phyloP scores from a whole-genome alignment of 92 coral and sea anemone species.

The Heliopora coerulea region DNA sequence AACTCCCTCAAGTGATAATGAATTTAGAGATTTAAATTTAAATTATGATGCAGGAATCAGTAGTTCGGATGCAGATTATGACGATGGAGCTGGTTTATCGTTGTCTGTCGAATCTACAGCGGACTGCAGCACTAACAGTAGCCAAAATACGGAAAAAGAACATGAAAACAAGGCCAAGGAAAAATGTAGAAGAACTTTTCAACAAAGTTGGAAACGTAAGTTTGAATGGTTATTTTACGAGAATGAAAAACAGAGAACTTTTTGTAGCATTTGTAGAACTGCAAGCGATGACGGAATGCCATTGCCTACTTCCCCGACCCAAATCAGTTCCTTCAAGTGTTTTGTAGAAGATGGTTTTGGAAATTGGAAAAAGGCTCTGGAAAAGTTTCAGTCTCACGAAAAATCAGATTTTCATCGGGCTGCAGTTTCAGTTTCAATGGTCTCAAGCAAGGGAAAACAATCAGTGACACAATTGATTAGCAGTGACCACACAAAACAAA shows the following conservation, averaged over 20 bases:
- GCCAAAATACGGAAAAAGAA: slow-evolving; percentile 18
- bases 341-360: slow-evolving; percentile 51
- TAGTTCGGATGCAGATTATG: slow-evolving; percentile 19
- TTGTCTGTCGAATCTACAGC: neutral
- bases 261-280: slow-evolving; percentile 31
- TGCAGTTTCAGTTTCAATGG: slow-evolving; percentile 45
- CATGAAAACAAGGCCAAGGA: slow-evolving; percentile 27
- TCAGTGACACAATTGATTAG: slow-evolving; percentile 50
- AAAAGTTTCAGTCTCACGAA: slow-evolving; percentile 55
- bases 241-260: slow-evolving; percentile 33
- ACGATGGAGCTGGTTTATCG: slow-evolving; percentile 10
- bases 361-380: slow-evolving; percentile 59
- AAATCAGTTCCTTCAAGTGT: slow-evolving; percentile 17
- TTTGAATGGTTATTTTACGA: slow-evolving; percentile 38
- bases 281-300: slow-evolving; percentile 33
- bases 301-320: slow-evolving; percentile 36
- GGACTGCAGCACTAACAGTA: slow-evolving; percentile 10
- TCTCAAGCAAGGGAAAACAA: slow-evolving; percentile 38
- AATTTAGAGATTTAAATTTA: neutral
- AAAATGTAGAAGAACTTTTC: slow-evolving; percentile 33
- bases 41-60: too few relatives aligned
- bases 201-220: slow-evolving; percentile 34
- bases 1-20: too few relatives aligned
- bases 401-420: slow-evolving; percentile 53
- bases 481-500: slow-evolving; percentile 42